Conservation (phyloP, 92 coral and sea anemone genomes). For the Paragorgia papillata region DNA sequence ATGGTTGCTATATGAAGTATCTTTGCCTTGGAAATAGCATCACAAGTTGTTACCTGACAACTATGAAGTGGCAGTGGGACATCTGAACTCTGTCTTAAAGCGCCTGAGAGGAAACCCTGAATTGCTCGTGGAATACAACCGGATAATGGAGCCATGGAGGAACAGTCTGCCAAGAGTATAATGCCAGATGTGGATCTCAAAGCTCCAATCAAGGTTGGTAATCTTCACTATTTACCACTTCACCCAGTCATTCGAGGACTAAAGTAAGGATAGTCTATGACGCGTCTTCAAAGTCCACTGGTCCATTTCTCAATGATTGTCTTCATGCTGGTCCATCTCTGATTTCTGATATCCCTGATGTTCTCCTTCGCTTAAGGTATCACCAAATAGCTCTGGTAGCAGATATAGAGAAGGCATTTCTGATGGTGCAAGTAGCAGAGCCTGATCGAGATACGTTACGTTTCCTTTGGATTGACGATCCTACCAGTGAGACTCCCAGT, state of each 20-base stretch:
- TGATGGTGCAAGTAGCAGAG: slow-evolving; percentile 37
- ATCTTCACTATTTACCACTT: slow-evolving; percentile 32
- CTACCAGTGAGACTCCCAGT: slow-evolving; percentile 15
- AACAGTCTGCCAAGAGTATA: neutral
- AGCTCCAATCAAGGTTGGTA: slow-evolving; percentile 4
- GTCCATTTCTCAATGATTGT: slow-evolving; percentile 34
- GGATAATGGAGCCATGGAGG: slow-evolving; percentile 10
- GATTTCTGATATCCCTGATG: slow-evolving; percentile 32
- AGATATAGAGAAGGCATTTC: slow-evolving; percentile 56
- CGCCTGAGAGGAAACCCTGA: neutral
- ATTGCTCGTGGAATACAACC: neutral
- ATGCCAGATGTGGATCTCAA: neutral
- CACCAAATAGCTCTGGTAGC: slow-evolving; percentile 44
- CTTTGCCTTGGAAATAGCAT: neutral
- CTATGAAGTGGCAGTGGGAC: neutral
- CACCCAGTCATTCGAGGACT: slow-evolving; percentile 29
- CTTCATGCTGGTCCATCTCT: slow-evolving; percentile 34
- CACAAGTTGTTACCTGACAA: slow-evolving; percentile 1
- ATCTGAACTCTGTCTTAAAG: neutral
- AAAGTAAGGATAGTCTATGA: slow-evolving; percentile 26
- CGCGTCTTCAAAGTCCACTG: slow-evolving; percentile 6
- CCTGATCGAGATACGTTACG: slow-evolving; percentile 46
- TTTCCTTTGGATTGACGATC: slow-evolving; percentile 54
- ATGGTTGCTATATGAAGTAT: slow-evolving; percentile 4
- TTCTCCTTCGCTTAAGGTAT: slow-evolving; percentile 44